phyloP scores from a whole-genome alignment of 2,888 invertebrate genomes.

The Electrophaes corylata region DNA sequence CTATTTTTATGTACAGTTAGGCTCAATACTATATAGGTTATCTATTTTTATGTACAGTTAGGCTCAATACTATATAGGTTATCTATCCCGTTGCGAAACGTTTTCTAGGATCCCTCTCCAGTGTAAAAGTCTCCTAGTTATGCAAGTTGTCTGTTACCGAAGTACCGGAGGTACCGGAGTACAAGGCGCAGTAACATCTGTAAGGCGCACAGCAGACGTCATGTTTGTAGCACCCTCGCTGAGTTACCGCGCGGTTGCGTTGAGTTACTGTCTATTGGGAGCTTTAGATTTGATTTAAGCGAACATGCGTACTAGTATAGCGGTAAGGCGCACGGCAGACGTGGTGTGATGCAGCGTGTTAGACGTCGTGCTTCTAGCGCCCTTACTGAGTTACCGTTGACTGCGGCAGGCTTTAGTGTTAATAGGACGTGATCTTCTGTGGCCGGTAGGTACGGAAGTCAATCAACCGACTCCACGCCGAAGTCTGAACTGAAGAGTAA shows the following conservation, averaged over 20 bases:
- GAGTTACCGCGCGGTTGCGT: slow-evolving; percentile 8
- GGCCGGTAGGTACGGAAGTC: no score
- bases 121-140: slow-evolving; percentile 1
- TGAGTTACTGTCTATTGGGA: slow-evolving; percentile 7
- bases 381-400: slow-evolving; percentile 11
- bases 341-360: not conserved
- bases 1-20: no score
- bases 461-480: no score
- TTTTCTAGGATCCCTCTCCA: not conserved
- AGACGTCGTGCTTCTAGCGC: slow-evolving; percentile 5
- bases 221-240: slow-evolving; percentile 14
- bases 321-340: slow-evolving; percentile 12
- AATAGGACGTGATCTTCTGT: no score
- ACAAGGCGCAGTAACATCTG: slow-evolving; percentile 3
- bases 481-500: no score
- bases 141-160: not conserved
- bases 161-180: no score
- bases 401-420: no score
- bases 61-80: no score
- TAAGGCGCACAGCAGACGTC: slow-evolving; percentile 15
- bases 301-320: not conserved
- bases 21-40: no score
- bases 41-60: no score
- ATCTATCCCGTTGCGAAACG: no score
- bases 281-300: slow-evolving; percentile 2